These are phyloP conservation scores for Meandrusa payeni DNA, from an alignment of 2,888 invertebrate species.

Conservation along the genomic window DNA sequence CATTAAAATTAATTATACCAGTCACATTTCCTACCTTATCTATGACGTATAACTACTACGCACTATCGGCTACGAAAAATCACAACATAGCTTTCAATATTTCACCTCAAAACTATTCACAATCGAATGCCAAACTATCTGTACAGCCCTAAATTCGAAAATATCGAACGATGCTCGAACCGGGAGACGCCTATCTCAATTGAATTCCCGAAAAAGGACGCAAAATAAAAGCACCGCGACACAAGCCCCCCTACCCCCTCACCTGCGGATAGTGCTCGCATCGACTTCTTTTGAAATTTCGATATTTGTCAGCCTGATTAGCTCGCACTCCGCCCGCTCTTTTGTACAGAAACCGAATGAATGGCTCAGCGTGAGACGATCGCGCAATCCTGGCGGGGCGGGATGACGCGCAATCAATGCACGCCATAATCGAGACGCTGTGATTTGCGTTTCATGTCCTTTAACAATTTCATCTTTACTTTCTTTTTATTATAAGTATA, in stretches of 20 bases:
- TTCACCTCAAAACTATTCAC: not conserved
- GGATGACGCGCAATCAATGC: constrained; percentile 31
- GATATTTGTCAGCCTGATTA: constrained; percentile 79
- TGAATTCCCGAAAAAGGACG: constrained; percentile 76
- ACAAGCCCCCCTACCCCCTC: constrained; percentile 46
- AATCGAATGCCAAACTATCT: constrained; percentile 23
- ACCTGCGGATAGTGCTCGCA: constrained; percentile 60
- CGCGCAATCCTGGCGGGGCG: constrained; percentile 45
- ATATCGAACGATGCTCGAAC: constrained; percentile 64
- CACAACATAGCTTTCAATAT: too few relatives aligned
- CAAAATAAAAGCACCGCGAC: constrained; percentile 62
- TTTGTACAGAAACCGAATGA: constrained; percentile 49
- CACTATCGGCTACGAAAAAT: too few relatives aligned
- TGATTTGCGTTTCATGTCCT: constrained; percentile 31
- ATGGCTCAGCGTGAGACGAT: constrained; percentile 67
- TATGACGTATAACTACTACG: too few relatives aligned
- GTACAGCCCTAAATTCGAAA: constrained; percentile 59
- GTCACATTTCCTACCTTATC: too few relatives aligned
- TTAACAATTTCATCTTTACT: constrained; percentile 4
- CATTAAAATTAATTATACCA: too few relatives aligned
- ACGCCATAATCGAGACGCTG: constrained; percentile 28
- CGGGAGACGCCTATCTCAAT: constrained; percentile 74
- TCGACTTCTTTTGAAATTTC: constrained; percentile 63
- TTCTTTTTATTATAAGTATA: too few relatives aligned
- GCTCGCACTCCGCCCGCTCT: constrained; percentile 53